These are phyloP conservation scores for Itoplectis maculator DNA, from an alignment of 2,888 invertebrate genomes.

Conservation along the genomic window DNA sequence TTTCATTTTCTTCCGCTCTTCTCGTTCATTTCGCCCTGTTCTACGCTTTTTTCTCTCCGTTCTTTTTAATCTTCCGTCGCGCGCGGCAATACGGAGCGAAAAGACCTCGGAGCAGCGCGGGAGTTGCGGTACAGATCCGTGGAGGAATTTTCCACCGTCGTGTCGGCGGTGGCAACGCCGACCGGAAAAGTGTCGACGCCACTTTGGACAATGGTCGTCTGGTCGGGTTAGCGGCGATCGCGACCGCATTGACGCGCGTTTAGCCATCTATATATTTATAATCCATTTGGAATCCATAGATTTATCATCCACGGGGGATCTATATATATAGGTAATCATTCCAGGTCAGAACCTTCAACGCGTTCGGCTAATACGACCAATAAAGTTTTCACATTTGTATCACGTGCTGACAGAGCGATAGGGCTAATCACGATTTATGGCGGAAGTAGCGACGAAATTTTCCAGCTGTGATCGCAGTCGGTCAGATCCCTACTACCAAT, in stretches of 20 bases:
- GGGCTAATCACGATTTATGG: too few species aligned
- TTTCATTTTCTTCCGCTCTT: conserved; percentile 56
- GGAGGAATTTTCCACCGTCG: conserved; percentile 51
- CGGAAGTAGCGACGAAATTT: too few species aligned
- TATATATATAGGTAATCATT: too few species aligned
- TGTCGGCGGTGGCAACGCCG: too few species aligned
- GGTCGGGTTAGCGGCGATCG: conserved; percentile 30
- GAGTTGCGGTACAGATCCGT: conserved; percentile 40
- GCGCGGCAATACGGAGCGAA: conserved; percentile 39
- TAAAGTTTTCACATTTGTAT: too few species aligned
- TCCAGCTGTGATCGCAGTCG: background rate
- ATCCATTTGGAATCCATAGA: too few species aligned
- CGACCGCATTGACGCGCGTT: background rate
- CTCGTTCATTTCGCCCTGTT: conserved; percentile 61
- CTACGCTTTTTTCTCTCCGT: conserved; percentile 37
- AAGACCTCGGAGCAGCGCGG: conserved; percentile 24
- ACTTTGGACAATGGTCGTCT: conserved; percentile 63
- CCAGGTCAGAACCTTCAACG: too few species aligned
- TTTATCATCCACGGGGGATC: too few species aligned
- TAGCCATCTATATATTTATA: background rate
- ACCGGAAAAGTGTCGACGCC: conserved; percentile 64
- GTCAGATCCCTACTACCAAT: conserved; percentile 35
- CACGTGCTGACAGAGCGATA: too few species aligned
- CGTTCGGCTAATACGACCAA: too few species aligned
- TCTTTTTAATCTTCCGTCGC: conserved; percentile 63